Conservation (phyloP, 2,113 vertebrate genomes). For the Oncorhynchus nerka region DNA sequence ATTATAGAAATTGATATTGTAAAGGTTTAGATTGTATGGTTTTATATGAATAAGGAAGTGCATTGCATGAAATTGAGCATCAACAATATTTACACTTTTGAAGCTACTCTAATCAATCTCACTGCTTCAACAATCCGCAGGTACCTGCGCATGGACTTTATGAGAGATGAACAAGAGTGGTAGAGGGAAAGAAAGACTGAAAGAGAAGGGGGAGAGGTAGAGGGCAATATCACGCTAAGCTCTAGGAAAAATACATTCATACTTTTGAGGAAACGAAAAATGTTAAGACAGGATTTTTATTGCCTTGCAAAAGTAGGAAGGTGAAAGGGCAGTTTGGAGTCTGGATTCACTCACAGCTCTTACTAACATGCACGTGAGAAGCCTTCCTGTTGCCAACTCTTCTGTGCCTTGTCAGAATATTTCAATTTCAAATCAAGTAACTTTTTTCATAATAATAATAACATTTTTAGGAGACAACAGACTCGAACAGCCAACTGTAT, state of each 20-base stretch:
- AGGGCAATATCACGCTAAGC: not conserved
- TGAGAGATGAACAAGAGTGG: not conserved
- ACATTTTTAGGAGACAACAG: no score
- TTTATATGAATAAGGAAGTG: not conserved
- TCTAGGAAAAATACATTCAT: conserved; percentile 25
- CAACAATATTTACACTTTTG: no score
- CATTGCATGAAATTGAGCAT: no score
- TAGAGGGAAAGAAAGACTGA: not conserved
- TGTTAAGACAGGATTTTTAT: conserved; percentile 18
- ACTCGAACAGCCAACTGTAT: no score
- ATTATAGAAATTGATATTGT: not conserved
- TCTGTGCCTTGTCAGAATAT: conserved; percentile 23
- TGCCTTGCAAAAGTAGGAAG: conserved; percentile 12
- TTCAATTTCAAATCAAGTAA: conserved; percentile 38
- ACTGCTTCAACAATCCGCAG: no score
- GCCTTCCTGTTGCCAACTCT: conserved; percentile 10
- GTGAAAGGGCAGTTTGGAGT: not conserved
- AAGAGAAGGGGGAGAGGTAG: not conserved
- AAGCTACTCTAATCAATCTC: no score
- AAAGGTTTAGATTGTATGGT: not conserved
- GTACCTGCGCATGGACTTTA: no score
- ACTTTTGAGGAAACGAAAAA: conserved; percentile 10
- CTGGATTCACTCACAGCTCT: conserved; percentile 13
- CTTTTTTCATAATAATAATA: not conserved
- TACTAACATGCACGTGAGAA: not conserved